Evolutionary conservation across 2,113 vertebrate species (phyloP).

Genomic region (Chionomys nivalis): DNA sequence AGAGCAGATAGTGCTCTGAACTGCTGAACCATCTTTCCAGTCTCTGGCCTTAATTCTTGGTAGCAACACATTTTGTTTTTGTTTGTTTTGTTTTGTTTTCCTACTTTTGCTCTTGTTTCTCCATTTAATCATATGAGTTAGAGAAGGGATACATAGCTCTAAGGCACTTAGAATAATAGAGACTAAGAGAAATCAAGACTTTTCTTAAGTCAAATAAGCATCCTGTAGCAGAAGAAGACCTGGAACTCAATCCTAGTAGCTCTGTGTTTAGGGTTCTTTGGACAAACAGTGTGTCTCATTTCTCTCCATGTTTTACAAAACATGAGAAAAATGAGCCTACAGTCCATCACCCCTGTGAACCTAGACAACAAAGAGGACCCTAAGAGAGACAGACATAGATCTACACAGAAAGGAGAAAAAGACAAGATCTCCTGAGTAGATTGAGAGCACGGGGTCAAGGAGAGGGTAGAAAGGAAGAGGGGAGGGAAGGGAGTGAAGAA

Average conservation of each 20-base stretch:
- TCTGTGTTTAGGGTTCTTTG: background rate
- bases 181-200: background rate
- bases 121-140: background rate
- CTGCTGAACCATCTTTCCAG: background rate
- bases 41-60: background rate
- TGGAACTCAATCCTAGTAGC: background rate
- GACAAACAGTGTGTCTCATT: background rate
- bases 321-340: background rate
- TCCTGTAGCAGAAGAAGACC: background rate
- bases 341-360: too few relatives aligned
- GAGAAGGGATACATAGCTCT: background rate
- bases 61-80: background rate
- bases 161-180: background rate
- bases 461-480: too few relatives aligned
- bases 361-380: too few relatives aligned
- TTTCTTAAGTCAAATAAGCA: background rate
- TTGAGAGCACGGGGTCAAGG: too few relatives aligned
- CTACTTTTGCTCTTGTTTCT: background rate
- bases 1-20: background rate
- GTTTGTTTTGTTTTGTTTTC: background rate
- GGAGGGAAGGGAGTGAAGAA: too few relatives aligned
- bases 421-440: too few relatives aligned
- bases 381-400: too few relatives aligned
- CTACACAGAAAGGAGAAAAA: too few relatives aligned
- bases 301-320: background rate